These are phyloP conservation scores for Metopolophium dirhodum DNA, from an alignment of 1,140 invertebrate genomes.

Conservation along the genomic window DNA sequence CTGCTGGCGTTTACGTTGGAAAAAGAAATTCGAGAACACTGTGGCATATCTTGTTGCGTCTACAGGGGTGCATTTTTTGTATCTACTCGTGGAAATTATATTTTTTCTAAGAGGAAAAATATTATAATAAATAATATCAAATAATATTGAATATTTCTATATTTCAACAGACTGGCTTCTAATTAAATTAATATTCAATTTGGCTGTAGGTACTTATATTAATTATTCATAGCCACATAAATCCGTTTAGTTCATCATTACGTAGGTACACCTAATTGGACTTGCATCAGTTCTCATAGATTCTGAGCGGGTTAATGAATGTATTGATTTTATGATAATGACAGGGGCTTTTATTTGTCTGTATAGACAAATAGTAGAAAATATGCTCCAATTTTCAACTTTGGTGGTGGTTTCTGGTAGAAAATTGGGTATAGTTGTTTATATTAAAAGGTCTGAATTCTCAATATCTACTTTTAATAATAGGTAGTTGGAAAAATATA, in stretches of 20 bases:
- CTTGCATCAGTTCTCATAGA: neutral
- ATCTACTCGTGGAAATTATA: neutral
- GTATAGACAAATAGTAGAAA: no score
- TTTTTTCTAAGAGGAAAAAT: neutral
- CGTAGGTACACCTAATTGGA: neutral
- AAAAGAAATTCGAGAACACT: slow-evolving; percentile 36
- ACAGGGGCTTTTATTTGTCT: no score
- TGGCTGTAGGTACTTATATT: neutral
- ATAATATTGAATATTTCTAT: neutral
- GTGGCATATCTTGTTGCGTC: neutral
- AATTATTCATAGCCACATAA: neutral
- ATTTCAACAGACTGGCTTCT: neutral
- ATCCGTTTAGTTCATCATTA: neutral
- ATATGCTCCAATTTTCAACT: no score
- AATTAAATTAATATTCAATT: slow-evolving; percentile 15
- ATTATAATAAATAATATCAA: neutral
- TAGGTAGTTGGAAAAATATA: no score
- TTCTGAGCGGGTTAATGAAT: no score
- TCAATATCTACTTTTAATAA: no score
- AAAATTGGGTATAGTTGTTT: no score
- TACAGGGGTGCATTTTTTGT: neutral
- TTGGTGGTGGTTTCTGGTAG: no score
- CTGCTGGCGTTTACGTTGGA: slow-evolving; percentile 11
- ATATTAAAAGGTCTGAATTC: no score
- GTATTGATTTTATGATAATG: no score